Conservation (phyloP, 2,113 vertebrate species). For the Holacanthus passer region DNA sequence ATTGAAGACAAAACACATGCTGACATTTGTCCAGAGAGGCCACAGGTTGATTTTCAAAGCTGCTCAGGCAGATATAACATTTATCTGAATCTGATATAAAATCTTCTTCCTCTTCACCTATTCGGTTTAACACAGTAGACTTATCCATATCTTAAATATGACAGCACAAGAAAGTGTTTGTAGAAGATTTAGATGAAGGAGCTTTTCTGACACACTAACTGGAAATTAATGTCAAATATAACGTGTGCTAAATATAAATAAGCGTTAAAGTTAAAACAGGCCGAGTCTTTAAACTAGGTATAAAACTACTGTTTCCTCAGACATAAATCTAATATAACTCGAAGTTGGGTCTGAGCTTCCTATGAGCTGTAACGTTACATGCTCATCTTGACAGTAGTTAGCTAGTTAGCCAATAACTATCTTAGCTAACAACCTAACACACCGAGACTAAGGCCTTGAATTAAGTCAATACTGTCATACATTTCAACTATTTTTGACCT, state of each 20-base stretch:
- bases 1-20: constrained; percentile 68
- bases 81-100: constrained; percentile 16
- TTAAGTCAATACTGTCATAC: background rate
- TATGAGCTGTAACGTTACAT: background rate
- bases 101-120: background rate
- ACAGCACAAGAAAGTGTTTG: background rate
- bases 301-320: background rate
- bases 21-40: constrained; percentile 65
- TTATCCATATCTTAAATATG: background rate
- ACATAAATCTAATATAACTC: background rate
- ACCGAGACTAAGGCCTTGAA: rapidly evolving
- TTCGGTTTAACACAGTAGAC: background rate
- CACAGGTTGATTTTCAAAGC: constrained; percentile 50
- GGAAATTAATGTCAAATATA: too few relatives aligned
- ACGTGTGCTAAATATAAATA: too few relatives aligned
- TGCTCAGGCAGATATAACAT: constrained; percentile 71
- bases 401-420: background rate
- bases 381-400: background rate
- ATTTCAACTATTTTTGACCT: background rate
- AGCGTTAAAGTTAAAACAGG: too few relatives aligned
- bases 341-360: background rate
- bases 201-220: background rate
- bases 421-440: background rate
- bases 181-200: too few relatives aligned
- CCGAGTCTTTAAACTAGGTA: too few relatives aligned